These are phyloP conservation scores for Megaceryle torquata DNA, from an alignment of 2,113 vertebrate genomes.

Conservation along the genomic window DNA sequence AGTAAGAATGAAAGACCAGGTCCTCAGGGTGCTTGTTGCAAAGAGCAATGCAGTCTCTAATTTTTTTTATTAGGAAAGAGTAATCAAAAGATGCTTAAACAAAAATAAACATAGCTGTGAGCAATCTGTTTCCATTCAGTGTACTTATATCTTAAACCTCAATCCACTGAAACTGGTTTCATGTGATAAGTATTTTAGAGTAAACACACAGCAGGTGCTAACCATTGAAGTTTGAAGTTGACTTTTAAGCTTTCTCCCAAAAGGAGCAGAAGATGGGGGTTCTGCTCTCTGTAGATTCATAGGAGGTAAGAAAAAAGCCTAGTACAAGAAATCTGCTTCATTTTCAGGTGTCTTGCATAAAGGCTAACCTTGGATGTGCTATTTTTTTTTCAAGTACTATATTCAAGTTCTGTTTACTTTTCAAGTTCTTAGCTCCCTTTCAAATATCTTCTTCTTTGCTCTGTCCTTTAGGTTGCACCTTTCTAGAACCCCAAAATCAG, in stretches of 20 bases:
- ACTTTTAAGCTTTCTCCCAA: background rate
- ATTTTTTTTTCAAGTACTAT: background rate
- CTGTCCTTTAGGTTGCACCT: background rate
- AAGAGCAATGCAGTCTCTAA: background rate
- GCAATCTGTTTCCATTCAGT: conserved; percentile 21
- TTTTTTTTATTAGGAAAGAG: conserved; percentile 14
- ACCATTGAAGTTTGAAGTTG: background rate
- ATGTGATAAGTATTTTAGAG: conserved; percentile 1
- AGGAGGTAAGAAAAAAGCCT: background rate
- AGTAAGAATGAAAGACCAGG: conserved; percentile 13
- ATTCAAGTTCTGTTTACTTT: background rate
- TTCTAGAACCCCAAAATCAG: background rate
- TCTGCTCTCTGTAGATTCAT: background rate
- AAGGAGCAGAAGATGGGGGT: background rate
- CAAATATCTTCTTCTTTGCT: background rate
- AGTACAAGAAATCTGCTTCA: background rate
- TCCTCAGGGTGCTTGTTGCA: background rate
- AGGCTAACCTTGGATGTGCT: background rate
- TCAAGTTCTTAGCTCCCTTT: background rate
- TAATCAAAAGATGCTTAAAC: conserved; percentile 30
- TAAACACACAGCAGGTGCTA: conserved; percentile 18
- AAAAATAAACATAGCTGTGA: conserved; percentile 18
- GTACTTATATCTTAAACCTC: conserved; percentile 9
- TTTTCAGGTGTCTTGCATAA: background rate
- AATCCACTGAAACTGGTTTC: conserved; percentile 8